Evolutionary conservation across 2,797 vertebrate genomes (phyloP).

Genomic region (Oreonectes daqikongensis): DNA sequence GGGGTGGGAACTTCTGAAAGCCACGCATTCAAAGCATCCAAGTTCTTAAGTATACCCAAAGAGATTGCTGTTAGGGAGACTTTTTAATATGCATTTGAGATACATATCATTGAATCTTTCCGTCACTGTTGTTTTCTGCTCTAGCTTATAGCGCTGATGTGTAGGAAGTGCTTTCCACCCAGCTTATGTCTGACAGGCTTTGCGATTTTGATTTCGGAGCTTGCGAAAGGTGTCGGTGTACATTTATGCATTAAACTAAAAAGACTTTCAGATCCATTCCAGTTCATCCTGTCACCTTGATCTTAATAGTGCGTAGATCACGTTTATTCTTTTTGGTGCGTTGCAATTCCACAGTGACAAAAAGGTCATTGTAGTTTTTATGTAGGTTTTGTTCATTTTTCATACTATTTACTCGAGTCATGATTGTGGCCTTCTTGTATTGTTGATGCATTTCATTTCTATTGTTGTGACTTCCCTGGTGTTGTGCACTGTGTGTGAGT

Average conservation of each 20-base stretch:
- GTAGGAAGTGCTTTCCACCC: slow-evolving; percentile 23
- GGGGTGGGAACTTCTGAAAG: slow-evolving; percentile 34
- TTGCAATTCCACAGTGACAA: slow-evolving; percentile 48
- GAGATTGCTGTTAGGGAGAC: slow-evolving; percentile 68
- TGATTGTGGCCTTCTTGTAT: slow-evolving; percentile 84
- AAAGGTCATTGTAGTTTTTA: slow-evolving; percentile 40
- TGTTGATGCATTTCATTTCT: slow-evolving; percentile 74
- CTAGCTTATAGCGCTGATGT: slow-evolving; percentile 39
- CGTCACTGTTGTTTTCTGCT: slow-evolving; percentile 48
- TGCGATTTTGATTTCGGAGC: slow-evolving; percentile 28
- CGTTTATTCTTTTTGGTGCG: slow-evolving; percentile 54
- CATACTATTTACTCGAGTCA: slow-evolving; percentile 69
- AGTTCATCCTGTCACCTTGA: slow-evolving; percentile 53
- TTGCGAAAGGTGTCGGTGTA: slow-evolving; percentile 28
- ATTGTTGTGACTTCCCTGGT: slow-evolving; percentile 64
- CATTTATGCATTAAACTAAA: slow-evolving; percentile 59
- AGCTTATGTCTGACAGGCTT: slow-evolving; percentile 4
- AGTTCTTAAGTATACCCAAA: slow-evolving; percentile 76
- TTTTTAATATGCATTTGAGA: slow-evolving; percentile 61
- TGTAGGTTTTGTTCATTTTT: slow-evolving; percentile 55
- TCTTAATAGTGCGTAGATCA: slow-evolving; percentile 55
- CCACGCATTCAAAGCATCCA: slow-evolving; percentile 46
- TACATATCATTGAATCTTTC: slow-evolving; percentile 68
- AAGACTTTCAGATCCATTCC: slow-evolving; percentile 55
- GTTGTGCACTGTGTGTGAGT: slow-evolving; percentile 65